Evolutionary conservation across 2,888 invertebrate genomes (phyloP).

Genomic region (Hirtodrosophila cameraria): DNA sequence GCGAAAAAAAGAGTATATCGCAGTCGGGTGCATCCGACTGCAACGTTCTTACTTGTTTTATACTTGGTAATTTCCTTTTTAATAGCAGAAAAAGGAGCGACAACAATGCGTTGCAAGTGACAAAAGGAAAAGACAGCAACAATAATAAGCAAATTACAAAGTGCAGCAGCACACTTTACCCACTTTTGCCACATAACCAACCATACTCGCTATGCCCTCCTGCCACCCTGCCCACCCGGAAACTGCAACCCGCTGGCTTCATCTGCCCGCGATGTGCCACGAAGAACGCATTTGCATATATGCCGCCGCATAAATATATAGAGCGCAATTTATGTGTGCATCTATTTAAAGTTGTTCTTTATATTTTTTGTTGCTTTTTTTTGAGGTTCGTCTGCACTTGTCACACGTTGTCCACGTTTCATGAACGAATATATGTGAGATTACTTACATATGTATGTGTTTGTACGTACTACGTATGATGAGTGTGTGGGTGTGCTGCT

Average conservation of each 20-base stretch:
- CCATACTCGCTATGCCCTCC: not conserved
- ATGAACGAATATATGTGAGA: conserved; percentile 39
- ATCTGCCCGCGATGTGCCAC: conserved; percentile 26
- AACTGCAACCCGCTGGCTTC: conserved; percentile 10
- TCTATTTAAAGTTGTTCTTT: conserved; percentile 60
- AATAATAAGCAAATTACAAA: conserved; percentile 70
- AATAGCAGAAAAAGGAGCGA: conserved; percentile 15
- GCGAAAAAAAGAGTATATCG: too few species aligned
- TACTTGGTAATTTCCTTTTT: conserved; percentile 40
- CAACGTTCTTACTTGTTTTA: too few species aligned
- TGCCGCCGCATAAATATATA: conserved; percentile 70
- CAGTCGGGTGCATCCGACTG: too few species aligned
- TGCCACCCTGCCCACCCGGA: not conserved
- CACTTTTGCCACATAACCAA: too few species aligned
- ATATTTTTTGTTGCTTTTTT: conserved; percentile 10
- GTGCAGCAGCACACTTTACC: too few species aligned
- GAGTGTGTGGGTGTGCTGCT: not conserved
- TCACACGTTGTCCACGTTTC: conserved; percentile 60
- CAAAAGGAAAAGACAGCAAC: conserved; percentile 14
- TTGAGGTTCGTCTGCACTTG: conserved; percentile 59
- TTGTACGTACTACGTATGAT: too few species aligned
- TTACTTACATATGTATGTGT: conserved; percentile 59
- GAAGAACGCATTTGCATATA: conserved; percentile 61
- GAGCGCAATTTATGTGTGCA: conserved; percentile 74
- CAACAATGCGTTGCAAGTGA: conserved; percentile 37